These are phyloP conservation scores for Chymomyza fuscimana DNA, from an alignment of 2,888 invertebrate species.

Conservation along the genomic window DNA sequence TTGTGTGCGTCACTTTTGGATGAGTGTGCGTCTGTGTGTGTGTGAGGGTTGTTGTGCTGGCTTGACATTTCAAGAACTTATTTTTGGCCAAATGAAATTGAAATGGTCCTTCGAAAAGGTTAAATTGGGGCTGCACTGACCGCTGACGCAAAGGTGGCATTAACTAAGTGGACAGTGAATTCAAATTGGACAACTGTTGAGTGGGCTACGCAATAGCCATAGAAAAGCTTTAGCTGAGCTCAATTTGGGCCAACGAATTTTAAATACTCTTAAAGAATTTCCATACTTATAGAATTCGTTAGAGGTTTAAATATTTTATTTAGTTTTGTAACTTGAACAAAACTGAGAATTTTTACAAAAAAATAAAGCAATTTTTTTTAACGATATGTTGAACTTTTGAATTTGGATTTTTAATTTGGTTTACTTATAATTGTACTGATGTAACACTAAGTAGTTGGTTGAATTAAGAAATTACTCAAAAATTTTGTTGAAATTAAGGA, in stretches of 20 bases:
- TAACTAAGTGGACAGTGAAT: slow-evolving; percentile 21
- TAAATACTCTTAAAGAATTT: neutral
- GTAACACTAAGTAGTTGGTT: too few species aligned
- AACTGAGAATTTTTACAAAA: too few species aligned
- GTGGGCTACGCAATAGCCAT: neutral
- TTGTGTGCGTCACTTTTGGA: slow-evolving; percentile 23
- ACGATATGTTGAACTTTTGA: too few species aligned
- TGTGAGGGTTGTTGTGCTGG: slow-evolving; percentile 12
- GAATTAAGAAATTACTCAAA: too few species aligned
- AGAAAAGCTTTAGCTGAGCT: neutral
- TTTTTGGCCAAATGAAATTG: slow-evolving; percentile 9
- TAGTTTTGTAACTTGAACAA: too few species aligned
- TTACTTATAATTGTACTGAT: too few species aligned
- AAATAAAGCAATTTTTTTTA: too few species aligned
- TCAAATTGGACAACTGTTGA: slow-evolving; percentile 47
- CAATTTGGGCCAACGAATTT: neutral
- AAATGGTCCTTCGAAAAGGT: slow-evolving; percentile 21
- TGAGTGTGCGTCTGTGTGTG: slow-evolving; percentile 20
- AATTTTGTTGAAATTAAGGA: too few species aligned
- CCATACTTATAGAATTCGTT: too few species aligned
- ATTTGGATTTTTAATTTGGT: too few species aligned
- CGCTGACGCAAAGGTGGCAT: neutral
- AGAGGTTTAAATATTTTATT: too few species aligned
- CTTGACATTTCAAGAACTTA: slow-evolving; percentile 4
- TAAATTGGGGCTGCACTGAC: slow-evolving; percentile 11